Base-by-base conservation (phyloP, 2,797 vertebrate species). In the Anniella stebbinsi region DNA sequence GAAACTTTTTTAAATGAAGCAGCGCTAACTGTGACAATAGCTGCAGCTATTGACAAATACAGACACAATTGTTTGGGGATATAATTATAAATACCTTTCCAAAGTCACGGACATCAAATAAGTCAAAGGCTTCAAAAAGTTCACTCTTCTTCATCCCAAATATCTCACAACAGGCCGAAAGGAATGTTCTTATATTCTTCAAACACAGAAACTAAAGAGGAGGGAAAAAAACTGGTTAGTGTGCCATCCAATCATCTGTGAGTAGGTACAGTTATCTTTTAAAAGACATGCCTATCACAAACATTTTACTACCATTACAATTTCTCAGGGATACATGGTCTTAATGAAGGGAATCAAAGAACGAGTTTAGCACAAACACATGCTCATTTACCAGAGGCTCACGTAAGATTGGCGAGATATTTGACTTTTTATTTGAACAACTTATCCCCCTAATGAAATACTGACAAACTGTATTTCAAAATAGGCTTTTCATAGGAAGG, bases 111-210 rank as follows among this genome's bases (percentile, higher is more conserved):
- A 99, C 98, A 1, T 99, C 99, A 81, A 99, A 99, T 91, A 99
- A 97, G 97, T 99, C 99, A 73, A 99, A 99, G 17, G 99, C 98
- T 94, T 99, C 99, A 33, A 99, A 99, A 91, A 99, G 98, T 93
- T 99, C 99, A 41, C 97, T 99, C 93, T 98, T 99, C 98, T 98
- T 99, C 98, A 99, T 99, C 75, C 98, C 98, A 93, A 99, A 99
- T 1, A 96, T 97, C 73, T 99, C 98, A 33, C 96, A 98, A 95
- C 99, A 99, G 2, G 98, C 98, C 0, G 94, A 93, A 95, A 99
- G 98, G 94, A 99, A 99, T 0, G 99, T 99, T 94, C 99, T 97
- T 97, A 99, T 99, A 80, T 99, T 99, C 98, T 99, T 99, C 98
- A 99, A 96, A 96, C 99, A 99, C 85, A 99, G 98, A 97, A 99